Evolutionary conservation across 1,140 invertebrate genomes (phyloP), one percentile per base, ranked within the genome.

Genomic region (Diorhabda sublineata): DNA sequence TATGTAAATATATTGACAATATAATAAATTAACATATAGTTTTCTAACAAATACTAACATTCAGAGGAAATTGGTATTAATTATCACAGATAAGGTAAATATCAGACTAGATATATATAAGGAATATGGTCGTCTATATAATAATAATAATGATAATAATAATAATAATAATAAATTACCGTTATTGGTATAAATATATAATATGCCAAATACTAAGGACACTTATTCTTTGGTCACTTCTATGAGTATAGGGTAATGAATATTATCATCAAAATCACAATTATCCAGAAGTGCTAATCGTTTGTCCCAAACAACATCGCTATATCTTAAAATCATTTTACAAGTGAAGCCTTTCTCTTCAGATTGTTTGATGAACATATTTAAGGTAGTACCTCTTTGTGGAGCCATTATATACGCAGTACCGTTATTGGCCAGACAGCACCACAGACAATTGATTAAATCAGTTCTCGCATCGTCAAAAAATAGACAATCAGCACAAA

Each of bases 401-500:
- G 92, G 92, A 6, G 92, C 92, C 87, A 93, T 92, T 9, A 93
- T 85, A 58, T 92, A 80, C 1, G 88, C 90, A 11, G 88, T 69
- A 2, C 92, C 91, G 70, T 85, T 81, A 41, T 84, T 82, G n/a
- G 87, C 84, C 68, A 94, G 76, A 77, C 87, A 86, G 63, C 85
- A 83, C 81, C 87, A 87, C 59, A 95, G 88, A 58, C 88, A 89
- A 61, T 87, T 84, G 42, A 92, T 87, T 11, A 95, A 81, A 73
- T 91, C 89, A 45, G 85, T 79, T 62, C 92, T 83, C 1, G 87
- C 88, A 59, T 93, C 91, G 78, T 94, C 92, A 81, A 94, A 95
- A 82, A 94, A 95, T 58, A 94, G 79, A 80, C 92, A 94, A 79
- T 93, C 92, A 5, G 92, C 91, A 75, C 89, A 91, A 2, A 93